These are phyloP conservation scores for Pristionchus mayeri DNA, from an alignment of 2,888 invertebrate species.

Conservation along the genomic window DNA sequence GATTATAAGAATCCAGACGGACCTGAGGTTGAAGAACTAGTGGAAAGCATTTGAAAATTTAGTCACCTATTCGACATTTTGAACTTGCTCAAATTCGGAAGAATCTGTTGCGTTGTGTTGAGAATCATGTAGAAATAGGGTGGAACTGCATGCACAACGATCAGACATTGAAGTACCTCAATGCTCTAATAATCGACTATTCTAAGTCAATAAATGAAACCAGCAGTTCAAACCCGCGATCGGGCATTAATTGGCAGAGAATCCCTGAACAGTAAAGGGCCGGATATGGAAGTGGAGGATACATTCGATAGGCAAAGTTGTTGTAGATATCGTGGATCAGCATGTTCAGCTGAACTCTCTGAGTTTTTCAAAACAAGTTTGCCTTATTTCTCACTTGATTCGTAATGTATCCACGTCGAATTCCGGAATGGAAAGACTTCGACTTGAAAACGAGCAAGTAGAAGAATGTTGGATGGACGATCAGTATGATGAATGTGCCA, in stretches of 20 bases:
- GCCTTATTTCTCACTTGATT: neutral
- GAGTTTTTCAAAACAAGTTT: no score
- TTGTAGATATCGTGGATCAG: neutral
- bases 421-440: neutral
- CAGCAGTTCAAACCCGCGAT: neutral
- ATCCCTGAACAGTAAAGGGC: neutral
- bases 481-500: neutral
- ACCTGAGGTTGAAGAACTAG: no score
- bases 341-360: neutral
- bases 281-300: neutral
- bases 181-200: neutral
- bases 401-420: neutral
- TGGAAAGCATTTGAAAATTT: neutral
- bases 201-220: neutral
- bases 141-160: neutral
- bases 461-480: slow-evolving; percentile 13
- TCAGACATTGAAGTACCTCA: neutral
- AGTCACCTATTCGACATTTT: neutral
- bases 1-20: neutral
- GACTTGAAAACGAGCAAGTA: neutral
- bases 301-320: neutral
- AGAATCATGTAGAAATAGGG: slow-evolving; percentile 3
- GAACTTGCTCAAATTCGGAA: neutral
- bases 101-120: neutral
- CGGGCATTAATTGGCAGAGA: neutral